A percentile compares a stretch with the other conserved stretches of the same genome.
phyloP scores from a whole-genome alignment of 2,113 vertebrate species.

The Lasiurus borealis region DNA sequence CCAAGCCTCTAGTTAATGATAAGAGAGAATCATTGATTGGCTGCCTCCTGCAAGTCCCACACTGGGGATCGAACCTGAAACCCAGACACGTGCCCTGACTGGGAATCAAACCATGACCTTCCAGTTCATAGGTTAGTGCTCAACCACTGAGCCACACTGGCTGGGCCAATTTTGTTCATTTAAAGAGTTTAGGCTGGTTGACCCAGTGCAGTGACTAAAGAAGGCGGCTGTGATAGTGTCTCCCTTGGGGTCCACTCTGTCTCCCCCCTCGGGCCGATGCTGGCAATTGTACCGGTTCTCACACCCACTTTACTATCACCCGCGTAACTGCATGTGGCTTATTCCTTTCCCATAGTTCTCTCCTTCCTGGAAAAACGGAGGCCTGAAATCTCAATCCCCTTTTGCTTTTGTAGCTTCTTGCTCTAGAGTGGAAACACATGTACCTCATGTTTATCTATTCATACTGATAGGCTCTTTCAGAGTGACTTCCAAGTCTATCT shows the following conservation, averaged over 20 bases:
- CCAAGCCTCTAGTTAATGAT: no score
- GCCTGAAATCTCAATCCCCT: background rate
- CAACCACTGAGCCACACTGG: no score
- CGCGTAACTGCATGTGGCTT: background rate
- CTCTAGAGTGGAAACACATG: background rate
- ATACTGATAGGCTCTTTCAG: background rate
- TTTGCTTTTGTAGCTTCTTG: background rate
- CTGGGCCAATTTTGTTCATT: background rate
- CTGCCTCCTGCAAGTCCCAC: no score
- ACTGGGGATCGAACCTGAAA: no score
- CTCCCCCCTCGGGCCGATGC: accelerated
- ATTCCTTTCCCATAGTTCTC: background rate
- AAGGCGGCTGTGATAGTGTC: background rate
- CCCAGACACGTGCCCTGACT: no score
- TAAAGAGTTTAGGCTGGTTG: background rate
- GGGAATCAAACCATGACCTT: no score
- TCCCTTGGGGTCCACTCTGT: accelerated
- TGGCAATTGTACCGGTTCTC: background rate
- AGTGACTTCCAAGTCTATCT: constrained; percentile 18
- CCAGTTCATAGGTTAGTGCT: no score
- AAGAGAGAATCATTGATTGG: no score
- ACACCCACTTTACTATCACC: background rate
- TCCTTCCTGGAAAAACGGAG: background rate
- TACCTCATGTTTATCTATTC: background rate
- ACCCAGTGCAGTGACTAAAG: no score